phyloP scores from a whole-genome alignment of 2,113 vertebrate species.

The Crypturellus undulatus region DNA sequence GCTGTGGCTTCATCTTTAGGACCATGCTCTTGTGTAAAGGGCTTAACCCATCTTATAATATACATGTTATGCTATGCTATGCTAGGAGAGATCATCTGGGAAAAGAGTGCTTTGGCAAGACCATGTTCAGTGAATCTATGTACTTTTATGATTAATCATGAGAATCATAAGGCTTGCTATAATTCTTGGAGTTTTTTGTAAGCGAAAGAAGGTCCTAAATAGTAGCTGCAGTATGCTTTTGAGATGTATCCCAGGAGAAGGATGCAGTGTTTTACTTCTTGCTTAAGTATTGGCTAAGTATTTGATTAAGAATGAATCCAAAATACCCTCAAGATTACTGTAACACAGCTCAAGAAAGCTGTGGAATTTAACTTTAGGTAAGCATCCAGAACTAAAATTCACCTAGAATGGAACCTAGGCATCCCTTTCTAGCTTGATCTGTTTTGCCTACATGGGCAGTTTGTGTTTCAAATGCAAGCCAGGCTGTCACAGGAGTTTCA shows the following conservation, averaged over 20 bases:
- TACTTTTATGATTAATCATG: neutral
- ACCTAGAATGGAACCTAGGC: neutral
- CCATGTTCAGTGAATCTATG: neutral
- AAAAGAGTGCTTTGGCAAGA: neutral
- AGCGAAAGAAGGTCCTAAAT: neutral
- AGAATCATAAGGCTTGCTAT: neutral
- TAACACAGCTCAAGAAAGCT: neutral
- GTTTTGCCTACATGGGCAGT: neutral
- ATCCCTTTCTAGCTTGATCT: neutral
- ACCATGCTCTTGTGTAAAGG: neutral
- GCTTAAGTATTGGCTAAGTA: neutral
- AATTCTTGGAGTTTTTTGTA: neutral
- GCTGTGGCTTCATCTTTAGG: neutral
- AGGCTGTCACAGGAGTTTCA: neutral
- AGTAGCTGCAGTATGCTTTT: neutral
- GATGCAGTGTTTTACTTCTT: neutral
- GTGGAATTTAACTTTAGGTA: neutral
- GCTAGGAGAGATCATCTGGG: neutral
- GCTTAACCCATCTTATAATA: neutral
- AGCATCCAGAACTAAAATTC: neutral
- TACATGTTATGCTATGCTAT: neutral
- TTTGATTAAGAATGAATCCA: neutral
- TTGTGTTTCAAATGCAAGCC: neutral
- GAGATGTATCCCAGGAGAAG: neutral
- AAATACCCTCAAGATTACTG: neutral